phyloP scores from a whole-genome alignment of 35 echinoderm and acorn worm species.

The Patiria miniata region DNA sequence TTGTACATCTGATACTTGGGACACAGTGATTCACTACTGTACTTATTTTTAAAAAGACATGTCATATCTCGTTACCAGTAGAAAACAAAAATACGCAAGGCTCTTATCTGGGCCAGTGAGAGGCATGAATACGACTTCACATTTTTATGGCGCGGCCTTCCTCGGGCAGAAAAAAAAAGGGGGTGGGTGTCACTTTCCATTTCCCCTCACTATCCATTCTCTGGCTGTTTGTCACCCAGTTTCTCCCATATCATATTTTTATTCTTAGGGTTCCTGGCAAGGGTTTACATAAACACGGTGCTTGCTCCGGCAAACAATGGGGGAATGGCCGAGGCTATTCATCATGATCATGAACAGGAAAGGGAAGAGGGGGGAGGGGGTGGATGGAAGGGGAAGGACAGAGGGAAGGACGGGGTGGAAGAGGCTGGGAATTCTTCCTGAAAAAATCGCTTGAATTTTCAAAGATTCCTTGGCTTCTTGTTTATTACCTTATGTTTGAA shows the following conservation, averaged over 20 bases:
- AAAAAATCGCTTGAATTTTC: background rate
- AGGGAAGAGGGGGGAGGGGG: background rate
- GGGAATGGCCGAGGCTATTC: background rate
- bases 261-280: background rate
- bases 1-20: background rate
- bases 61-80: background rate
- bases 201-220: background rate
- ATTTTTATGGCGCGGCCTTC: too few species aligned
- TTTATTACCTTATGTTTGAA: background rate
- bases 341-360: background rate
- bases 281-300: background rate
- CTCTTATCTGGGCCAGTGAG: background rate
- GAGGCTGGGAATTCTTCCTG: background rate
- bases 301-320: background rate
- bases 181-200: conserved; percentile 1
- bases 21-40: background rate
- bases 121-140: background rate
- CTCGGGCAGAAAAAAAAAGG: background rate
- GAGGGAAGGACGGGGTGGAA: background rate
- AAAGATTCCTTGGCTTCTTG: background rate
- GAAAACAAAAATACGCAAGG: background rate
- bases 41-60: background rate
- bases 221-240: background rate
- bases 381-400: background rate
- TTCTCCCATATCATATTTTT: background rate